A percentile compares a stretch with the other conserved stretches of the same genome.
phyloP scores from a whole-genome alignment of 2,797 vertebrate species.

The Mormyrops boulengeri region DNA sequence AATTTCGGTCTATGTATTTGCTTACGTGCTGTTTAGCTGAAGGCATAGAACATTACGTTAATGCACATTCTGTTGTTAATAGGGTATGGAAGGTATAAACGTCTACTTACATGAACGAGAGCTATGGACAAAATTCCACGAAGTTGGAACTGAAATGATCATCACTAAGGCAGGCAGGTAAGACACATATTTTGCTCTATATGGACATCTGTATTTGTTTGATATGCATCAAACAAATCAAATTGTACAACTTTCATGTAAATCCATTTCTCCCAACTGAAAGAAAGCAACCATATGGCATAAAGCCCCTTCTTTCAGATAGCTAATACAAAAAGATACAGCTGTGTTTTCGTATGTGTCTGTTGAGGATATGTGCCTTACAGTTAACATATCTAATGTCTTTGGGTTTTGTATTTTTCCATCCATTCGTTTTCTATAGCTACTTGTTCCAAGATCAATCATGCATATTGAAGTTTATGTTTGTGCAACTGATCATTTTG shows the following conservation, averaged over 20 bases:
- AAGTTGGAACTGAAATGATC: slow-evolving; percentile 94
- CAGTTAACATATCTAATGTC: background rate
- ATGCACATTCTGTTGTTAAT: slow-evolving; percentile 18
- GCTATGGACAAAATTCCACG: slow-evolving; percentile 87
- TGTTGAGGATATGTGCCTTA: background rate
- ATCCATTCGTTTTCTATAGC: background rate
- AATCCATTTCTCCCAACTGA: background rate
- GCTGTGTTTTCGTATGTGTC: background rate
- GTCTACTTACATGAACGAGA: slow-evolving; percentile 88
- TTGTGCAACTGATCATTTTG: background rate
- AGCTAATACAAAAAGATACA: background rate
- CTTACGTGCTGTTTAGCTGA: background rate
- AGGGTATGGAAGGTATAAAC: slow-evolving; percentile 90
- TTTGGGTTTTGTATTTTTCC: background rate
- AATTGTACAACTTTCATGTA: background rate
- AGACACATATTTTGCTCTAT: slow-evolving; percentile 20
- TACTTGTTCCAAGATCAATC: background rate
- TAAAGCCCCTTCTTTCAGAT: background rate
- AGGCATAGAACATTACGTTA: background rate
- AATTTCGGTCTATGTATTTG: background rate
- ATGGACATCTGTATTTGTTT: background rate
- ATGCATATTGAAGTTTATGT: background rate
- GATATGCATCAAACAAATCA: background rate
- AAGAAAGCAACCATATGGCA: background rate
- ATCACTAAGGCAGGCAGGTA: slow-evolving; percentile 94